Base-by-base conservation (phyloP, 2,113 vertebrate species). In the Arvicanthis niloticus region DNA sequence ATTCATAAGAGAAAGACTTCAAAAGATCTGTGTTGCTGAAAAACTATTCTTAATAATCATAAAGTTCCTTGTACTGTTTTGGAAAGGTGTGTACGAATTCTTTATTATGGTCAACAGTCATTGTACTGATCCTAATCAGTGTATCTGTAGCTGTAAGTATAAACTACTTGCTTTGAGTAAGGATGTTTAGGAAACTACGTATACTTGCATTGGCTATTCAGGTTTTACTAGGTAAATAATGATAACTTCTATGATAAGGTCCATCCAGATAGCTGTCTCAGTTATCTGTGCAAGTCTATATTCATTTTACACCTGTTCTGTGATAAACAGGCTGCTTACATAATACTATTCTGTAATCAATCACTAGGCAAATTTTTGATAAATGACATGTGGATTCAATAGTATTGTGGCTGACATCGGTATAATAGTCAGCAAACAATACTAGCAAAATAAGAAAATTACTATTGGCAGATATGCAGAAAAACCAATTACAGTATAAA, bases 341-440 rank as follows among this genome's bases (percentile, higher is more conserved):
- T 48, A 92, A 42, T 51, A 7, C 42, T 87, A 92, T 84, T 76
- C 60, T 82, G 70, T 85, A 94, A 85, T 16, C 88, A 96, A 94
- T 96, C 90, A 92, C 94, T 82, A 88, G 22, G 19, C 11, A 75
- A 88, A 90, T 0, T 70, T 81, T 94, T 56, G 93, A 89, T 89
- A 94, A 58, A 97, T 97, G 95, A 92, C n/a, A 95, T 78, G 77
- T 87, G 88, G 92, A 11, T 90, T 91, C 77, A 96, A 92, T 65
- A 95, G 21, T 10, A 19, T 62, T 95, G 16, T 72, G 77, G 31
- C 6, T 89, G 19, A 86, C 95, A 96, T 93, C 89, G 21, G 45
- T 96, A 95, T 56, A 24, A 34, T 19, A 95, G 94, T 97, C 97
- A 88, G 75, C 7, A 96, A 94, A 95, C 6, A 93, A 31, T 89